A percentile compares a stretch with the other conserved stretches of the same genome.
Conservation (phyloP, 1,140 invertebrate species). For the Drosophila subobscura region DNA sequence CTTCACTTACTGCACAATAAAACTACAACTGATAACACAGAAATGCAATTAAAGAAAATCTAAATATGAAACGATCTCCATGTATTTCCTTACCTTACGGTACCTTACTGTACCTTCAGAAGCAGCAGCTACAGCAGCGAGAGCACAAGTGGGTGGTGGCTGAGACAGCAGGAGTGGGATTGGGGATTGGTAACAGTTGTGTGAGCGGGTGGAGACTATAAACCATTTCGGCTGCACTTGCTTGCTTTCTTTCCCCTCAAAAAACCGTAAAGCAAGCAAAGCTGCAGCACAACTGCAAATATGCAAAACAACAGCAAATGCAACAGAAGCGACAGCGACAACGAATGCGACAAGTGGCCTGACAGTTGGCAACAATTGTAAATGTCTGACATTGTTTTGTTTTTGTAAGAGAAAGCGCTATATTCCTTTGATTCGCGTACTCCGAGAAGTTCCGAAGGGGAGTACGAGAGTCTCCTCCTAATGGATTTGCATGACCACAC, state of each 20-base stretch:
- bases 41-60: no score
- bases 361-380: conserved; percentile 66
- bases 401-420: conserved; percentile 23
- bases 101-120: no score
- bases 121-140: no score
- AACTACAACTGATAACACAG: no score
- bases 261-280: conserved; percentile 31
- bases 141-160: neutral
- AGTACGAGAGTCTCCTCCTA: conserved; percentile 14
- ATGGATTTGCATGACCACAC: conserved; percentile 35
- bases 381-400: conserved; percentile 54
- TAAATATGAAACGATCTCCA: no score
- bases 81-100: no score
- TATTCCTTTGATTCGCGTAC: conserved; percentile 33
- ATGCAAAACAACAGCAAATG: conserved; percentile 8
- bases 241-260: conserved; percentile 11
- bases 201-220: conserved; percentile 34
- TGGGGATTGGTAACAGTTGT: neutral
- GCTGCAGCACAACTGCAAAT: conserved; percentile 8
- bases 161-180: conserved; percentile 14
- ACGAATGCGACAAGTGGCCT: conserved; percentile 52
- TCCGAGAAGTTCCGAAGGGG: neutral
- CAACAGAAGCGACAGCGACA: conserved; percentile 25
- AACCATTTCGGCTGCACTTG: conserved; percentile 50
- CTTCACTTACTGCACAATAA: no score